Base-by-base conservation (phyloP, 1,140 invertebrate genomes). In the Piezodorus guildinii region DNA sequence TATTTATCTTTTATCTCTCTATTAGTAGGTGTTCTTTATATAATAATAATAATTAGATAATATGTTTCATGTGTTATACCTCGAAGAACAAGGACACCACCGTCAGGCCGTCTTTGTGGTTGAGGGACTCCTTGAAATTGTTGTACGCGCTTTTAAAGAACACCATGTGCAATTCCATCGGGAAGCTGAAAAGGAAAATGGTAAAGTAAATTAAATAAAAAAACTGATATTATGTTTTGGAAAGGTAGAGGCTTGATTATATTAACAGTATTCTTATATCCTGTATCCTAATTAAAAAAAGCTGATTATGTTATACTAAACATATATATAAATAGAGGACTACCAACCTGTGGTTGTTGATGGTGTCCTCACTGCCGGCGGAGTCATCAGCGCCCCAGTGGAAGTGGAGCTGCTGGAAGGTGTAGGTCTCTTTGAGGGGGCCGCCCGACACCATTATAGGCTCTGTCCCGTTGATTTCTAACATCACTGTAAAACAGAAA, bases 151-250 rank as follows among this genome's bases (percentile, higher is more conserved):
- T 77, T 70, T 91, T 91, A 70, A 81, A 91, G 72, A 94, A 86
- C 0, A 96, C 91, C 71, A 92, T 84, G 73, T 94, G 91, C 3
- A 93, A 73, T 74, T 94, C 86, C 77, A 89, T 83, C 1, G 87
- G 82, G 71, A 80, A 86, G 69, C 83, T 84, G 68, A 68, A 77
- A 72, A 77, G 58, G 46, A n/a, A 63, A 23, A 30, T 74, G 16
- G 69, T 71, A 16, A 39, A 39, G 6, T 30, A n/a, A n/a, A n/a
- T n/a, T n/a, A n/a, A n/a, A n/a, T n/a, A n/a, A n/a, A n/a, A n/a
- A n/a, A n/a, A n/a, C n/a, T n/a, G n/a, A n/a, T n/a, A n/a, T n/a
- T n/a, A n/a, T n/a, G n/a, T n/a, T n/a, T n/a, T n/a, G n/a, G n/a
- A n/a, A n/a, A n/a, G n/a, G n/a, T n/a, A n/a, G n/a, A n/a, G n/a